Conservation (phyloP, 2,797 vertebrate species). For the Pseudochaenichthys georgianus region DNA sequence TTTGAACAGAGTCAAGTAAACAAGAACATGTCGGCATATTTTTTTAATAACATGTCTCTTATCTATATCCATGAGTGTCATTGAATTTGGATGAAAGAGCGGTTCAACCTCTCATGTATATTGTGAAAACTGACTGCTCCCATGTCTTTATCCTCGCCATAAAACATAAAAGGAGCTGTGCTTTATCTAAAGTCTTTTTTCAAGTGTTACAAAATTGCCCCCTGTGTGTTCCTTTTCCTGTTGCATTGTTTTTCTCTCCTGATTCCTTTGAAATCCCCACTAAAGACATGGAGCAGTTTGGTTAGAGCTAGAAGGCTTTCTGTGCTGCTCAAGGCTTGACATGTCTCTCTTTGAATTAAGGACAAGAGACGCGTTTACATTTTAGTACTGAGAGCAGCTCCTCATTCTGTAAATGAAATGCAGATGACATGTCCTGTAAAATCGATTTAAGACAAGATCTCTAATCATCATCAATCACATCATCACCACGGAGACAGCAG, state of each 20-base stretch:
- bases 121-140: constrained; percentile 58
- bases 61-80: constrained; percentile 76
- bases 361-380: constrained; percentile 62
- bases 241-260: constrained; percentile 45
- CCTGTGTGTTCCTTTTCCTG: constrained; percentile 39
- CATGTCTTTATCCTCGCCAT: constrained; percentile 69
- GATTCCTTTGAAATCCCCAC: constrained; percentile 87
- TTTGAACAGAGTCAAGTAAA: constrained; percentile 31
- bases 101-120: constrained; percentile 62
- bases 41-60: constrained; percentile 64
- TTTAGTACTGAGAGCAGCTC: constrained; percentile 43
- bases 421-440: constrained; percentile 72
- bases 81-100: constrained; percentile 73
- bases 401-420: constrained; percentile 67
- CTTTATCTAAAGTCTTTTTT: constrained; percentile 70
- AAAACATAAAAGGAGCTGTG: constrained; percentile 72
- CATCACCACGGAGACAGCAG: constrained; percentile 53
- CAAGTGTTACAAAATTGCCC: constrained; percentile 64
- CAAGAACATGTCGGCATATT: constrained; percentile 26
- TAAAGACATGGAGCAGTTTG: constrained; percentile 81
- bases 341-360: constrained; percentile 48
- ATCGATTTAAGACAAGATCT: constrained; percentile 74
- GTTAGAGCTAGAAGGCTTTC: constrained; percentile 9
- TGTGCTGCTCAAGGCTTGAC: constrained; percentile 28
- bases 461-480: constrained; percentile 76